Percentiles rank a stretch among this genome's conserved stretches.
These are phyloP conservation scores for Colletes collaris DNA, from an alignment of 2,888 invertebrate genomes.

Conservation along the genomic window DNA sequence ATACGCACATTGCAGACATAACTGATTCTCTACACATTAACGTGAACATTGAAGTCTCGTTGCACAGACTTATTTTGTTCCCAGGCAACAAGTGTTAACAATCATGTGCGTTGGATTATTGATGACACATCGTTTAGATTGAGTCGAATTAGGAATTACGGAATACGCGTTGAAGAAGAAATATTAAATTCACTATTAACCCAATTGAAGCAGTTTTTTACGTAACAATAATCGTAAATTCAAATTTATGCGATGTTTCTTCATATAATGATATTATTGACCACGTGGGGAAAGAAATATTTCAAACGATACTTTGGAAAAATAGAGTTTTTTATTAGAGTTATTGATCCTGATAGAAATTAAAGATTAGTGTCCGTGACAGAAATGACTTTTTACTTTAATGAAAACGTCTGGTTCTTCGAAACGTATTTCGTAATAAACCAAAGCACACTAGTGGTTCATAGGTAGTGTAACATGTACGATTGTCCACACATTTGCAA, in stretches of 20 bases:
- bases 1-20: constrained; percentile 54
- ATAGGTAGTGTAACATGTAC: constrained; percentile 38
- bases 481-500: constrained; percentile 32
- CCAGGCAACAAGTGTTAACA: background rate
- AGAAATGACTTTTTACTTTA: no score
- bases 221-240: background rate
- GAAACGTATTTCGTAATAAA: constrained; percentile 22
- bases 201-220: background rate
- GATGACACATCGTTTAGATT: no score
- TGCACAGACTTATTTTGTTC: constrained; percentile 12
- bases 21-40: constrained; percentile 41
- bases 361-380: no score
- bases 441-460: constrained; percentile 34
- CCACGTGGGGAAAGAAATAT: background rate
- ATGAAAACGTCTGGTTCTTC: background rate
- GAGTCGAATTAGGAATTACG: background rate
- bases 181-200: no score
- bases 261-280: background rate
- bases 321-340: no score
- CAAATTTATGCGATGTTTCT: background rate
- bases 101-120: background rate
- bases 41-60: constrained; percentile 20
- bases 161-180: constrained; percentile 3
- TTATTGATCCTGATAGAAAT: background rate
- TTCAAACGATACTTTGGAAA: background rate